These are phyloP conservation scores for Acanthosepion pharaonis DNA, from an alignment of 2,888 invertebrate genomes.

Conservation along the genomic window DNA sequence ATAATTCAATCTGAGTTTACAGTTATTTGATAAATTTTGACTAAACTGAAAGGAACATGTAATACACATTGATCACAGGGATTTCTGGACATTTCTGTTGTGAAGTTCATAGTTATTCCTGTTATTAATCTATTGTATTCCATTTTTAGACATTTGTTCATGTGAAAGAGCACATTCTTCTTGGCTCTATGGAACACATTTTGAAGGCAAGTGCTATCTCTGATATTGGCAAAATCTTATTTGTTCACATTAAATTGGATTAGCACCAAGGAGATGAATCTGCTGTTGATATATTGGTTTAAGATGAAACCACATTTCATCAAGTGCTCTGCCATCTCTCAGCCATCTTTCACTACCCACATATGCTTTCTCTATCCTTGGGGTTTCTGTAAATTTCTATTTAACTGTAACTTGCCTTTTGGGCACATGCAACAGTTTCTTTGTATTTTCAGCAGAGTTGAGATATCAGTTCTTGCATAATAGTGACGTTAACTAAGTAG, in stretches of 20 bases:
- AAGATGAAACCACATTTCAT: background rate
- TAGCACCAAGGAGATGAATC: background rate
- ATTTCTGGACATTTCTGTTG: too few species aligned
- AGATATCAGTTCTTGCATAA: background rate
- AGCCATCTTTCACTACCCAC: background rate
- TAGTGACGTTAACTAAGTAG: background rate
- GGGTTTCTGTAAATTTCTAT: background rate
- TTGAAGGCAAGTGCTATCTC: background rate
- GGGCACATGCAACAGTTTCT: background rate
- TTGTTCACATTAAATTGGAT: background rate
- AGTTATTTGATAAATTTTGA: too few species aligned
- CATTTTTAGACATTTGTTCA: too few species aligned
- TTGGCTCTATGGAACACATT: background rate
- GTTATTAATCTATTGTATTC: too few species aligned
- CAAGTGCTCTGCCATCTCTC: background rate
- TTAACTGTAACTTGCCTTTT: background rate
- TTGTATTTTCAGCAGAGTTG: background rate
- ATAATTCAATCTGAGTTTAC: too few species aligned
- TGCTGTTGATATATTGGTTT: background rate
- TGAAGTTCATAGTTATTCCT: too few species aligned
- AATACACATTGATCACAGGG: too few species aligned
- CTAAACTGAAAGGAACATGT: too few species aligned
- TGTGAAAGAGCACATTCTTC: background rate
- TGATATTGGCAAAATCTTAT: conserved; percentile 3
- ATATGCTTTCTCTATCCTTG: background rate